Evolutionary conservation across 2,113 vertebrate genomes (phyloP), one percentile per base, ranked within the genome.

Genomic region (Chrysemys picta): DNA sequence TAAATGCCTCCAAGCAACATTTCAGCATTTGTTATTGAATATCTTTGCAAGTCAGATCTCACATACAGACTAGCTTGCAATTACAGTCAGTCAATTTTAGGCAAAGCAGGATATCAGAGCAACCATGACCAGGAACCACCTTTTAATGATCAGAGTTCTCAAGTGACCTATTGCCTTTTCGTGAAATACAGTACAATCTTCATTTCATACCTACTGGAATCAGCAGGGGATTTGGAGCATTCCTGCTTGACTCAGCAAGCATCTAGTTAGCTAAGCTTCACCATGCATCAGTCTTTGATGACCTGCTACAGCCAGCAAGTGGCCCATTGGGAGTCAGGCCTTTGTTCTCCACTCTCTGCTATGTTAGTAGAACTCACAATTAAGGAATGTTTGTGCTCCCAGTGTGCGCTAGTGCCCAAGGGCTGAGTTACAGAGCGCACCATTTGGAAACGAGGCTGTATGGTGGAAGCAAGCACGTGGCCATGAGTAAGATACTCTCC

Each of bases 391-490:
- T 59, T 16, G 47, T 59, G 52, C 45, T 13, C 38, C 72, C 42
- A 13, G 53, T 7, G 35, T 1, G 31, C 65, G n/a, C 69, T 31
- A 2, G 83, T 45, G 49, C 83, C 25, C 53, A n/a, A 2, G 0
- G 47, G 54, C 22, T 17, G 4, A 9, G 1, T 42, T 5, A 84
- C 54, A 54, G 13, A 2, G 25, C 25, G 9, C 84, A 27, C 3
- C 4, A 52, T 9, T 0, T 16, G 8, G 38, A 75, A 7, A 24
- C 5, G 52, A 56, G n/a, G n/a, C 21, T 72, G 72, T 54, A 84
- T 0, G 29, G 10, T 10, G 52, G 14, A 2, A 75, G 31, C 0
- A 0, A 59, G 50, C 80, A 13, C 19, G 16, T 42, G 47, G 76
- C 91, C 84, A 2, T 35, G 2, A 84, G 82, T 93, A 85, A 84